phyloP scores from a whole-genome alignment of 1,140 invertebrate genomes.

The Trichogramma pretiosum region DNA sequence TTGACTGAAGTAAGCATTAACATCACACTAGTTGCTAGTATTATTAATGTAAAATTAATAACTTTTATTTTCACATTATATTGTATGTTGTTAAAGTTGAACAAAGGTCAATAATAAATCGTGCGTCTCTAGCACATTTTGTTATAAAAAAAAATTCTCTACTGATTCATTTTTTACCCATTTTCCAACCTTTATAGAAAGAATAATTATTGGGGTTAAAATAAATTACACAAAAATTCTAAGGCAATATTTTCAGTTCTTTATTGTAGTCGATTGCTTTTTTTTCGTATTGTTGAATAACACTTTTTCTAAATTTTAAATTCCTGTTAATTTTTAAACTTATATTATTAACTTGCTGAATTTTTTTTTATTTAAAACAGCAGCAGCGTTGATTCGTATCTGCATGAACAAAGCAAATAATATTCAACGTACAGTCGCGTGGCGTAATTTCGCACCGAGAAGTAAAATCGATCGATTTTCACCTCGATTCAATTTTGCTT shows the following conservation, averaged over 20 bases:
- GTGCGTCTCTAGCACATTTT: conserved; percentile 43
- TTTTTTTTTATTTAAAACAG: too few relatives aligned
- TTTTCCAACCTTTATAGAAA: too few relatives aligned
- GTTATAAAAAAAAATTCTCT: conserved; percentile 31
- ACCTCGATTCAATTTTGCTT: too few relatives aligned
- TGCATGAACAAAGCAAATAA: too few relatives aligned
- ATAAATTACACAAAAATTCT: neutral
- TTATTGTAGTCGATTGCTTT: conserved; percentile 20
- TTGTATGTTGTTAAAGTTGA: conserved; percentile 48
- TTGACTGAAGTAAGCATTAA: conserved; percentile 18
- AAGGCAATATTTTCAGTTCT: conserved; percentile 19
- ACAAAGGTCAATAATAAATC: conserved; percentile 46
- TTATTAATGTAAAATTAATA: conserved; percentile 41
- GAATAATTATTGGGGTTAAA: neutral
- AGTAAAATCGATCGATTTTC: conserved; percentile 1
- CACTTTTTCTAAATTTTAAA: too few relatives aligned
- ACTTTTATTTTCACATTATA: conserved; percentile 45
- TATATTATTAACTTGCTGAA: too few relatives aligned
- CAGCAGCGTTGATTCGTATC: too few relatives aligned
- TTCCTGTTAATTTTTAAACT: too few relatives aligned
- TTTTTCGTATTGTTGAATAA: conserved; percentile 15
- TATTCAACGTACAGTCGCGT: too few relatives aligned
- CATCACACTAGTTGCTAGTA: conserved; percentile 34
- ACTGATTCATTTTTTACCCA: neutral
- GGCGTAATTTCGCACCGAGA: too few relatives aligned